A percentile compares a stretch with the other conserved stretches of the same genome.
phyloP scores from a whole-genome alignment of 2,888 invertebrate species.

The Trachelus troglodyta region DNA sequence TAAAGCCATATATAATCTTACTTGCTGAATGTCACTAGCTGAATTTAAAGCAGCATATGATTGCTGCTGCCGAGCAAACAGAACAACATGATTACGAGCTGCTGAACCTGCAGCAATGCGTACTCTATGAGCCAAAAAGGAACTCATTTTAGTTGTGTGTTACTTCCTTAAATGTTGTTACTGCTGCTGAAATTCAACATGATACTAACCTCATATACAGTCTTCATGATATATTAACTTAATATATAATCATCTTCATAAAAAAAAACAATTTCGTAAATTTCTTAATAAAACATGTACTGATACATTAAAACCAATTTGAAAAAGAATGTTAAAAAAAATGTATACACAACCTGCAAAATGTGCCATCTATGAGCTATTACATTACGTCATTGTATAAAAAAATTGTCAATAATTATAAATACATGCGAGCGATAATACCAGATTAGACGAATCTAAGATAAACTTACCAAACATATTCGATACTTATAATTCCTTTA shows the following conservation, averaged over 20 bases:
- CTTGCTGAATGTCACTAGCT: constrained; percentile 44
- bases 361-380: background rate
- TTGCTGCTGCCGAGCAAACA: constrained; percentile 42
- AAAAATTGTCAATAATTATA: background rate
- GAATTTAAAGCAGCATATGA: constrained; percentile 49
- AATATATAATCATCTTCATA: background rate
- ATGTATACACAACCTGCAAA: background rate
- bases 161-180: background rate
- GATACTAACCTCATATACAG: background rate
- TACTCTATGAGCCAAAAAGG: constrained; percentile 14
- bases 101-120: constrained; percentile 5
- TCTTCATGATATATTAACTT: background rate
- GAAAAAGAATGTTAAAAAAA: background rate
- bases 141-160: constrained; percentile 15
- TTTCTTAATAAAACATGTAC: background rate
- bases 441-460: background rate
- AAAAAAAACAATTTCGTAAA: background rate
- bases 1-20: constrained; percentile 21
- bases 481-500: background rate
- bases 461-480: background rate
- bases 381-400: background rate
- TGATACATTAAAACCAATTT: background rate
- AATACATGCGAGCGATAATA: background rate
- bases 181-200: background rate
- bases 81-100: constrained; percentile 7